These are phyloP conservation scores for Zaprionus camerounensis DNA, from an alignment of 1,140 invertebrate genomes.

Conservation along the genomic window DNA sequence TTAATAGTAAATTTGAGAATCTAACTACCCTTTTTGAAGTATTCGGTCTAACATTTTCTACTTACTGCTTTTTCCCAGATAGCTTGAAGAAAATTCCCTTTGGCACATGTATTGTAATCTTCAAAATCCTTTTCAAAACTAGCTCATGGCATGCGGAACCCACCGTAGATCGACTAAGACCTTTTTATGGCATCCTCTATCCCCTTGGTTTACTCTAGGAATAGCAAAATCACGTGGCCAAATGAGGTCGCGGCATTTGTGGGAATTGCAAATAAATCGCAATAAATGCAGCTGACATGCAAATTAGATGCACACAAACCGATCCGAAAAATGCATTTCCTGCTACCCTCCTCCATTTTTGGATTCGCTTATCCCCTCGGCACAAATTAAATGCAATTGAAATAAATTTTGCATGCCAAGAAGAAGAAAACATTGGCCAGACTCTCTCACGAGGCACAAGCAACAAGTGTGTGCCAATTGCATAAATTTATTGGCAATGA, in stretches of 20 bases:
- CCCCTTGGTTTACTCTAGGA: neutral
- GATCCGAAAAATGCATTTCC: constrained; percentile 16
- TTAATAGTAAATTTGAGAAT: too few species aligned
- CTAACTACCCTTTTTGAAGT: too few species aligned
- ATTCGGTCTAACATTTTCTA: too few species aligned
- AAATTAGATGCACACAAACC: constrained; percentile 32
- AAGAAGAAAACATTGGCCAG: constrained; percentile 38
- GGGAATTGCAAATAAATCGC: constrained; percentile 70
- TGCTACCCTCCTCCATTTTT: neutral
- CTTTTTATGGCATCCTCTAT: neutral
- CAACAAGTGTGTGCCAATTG: constrained; percentile 78
- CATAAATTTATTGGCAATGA: constrained; percentile 82
- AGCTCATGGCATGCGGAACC: too few species aligned
- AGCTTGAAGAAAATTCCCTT: too few species aligned
- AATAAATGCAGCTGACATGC: constrained; percentile 59
- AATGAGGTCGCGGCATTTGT: constrained; percentile 41
- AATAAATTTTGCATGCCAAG: constrained; percentile 77
- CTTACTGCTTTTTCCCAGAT: too few species aligned
- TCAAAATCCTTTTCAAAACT: too few species aligned
- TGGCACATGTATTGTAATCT: too few species aligned
- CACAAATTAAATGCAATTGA: constrained; percentile 82
- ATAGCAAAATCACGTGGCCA: constrained; percentile 27
- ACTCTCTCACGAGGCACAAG: constrained; percentile 52
- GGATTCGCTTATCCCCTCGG: constrained; percentile 62
- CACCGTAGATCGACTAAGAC: neutral